Evolutionary conservation across 2,888 invertebrate species (phyloP).

Genomic region (Hololepta plana): DNA sequence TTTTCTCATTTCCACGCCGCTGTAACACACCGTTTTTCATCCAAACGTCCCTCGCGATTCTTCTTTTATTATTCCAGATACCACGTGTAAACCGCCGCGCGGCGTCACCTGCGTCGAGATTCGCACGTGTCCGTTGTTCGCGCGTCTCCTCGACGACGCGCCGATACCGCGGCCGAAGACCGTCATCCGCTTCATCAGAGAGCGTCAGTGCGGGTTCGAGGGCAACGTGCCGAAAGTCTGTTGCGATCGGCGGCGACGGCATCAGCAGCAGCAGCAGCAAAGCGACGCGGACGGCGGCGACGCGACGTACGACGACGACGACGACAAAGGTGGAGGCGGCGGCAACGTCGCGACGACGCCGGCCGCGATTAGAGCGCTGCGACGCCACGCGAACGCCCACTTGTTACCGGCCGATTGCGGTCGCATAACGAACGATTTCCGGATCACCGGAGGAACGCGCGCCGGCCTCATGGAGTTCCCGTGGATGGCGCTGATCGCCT

Average conservation of each 20-base stretch:
- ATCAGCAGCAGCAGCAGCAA: constrained; percentile 5
- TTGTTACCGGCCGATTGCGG: constrained; percentile 34
- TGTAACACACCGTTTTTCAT: too few relatives aligned
- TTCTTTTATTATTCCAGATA: constrained; percentile 9
- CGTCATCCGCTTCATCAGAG: constrained; percentile 15
- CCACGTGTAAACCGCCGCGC: constrained; percentile 12
- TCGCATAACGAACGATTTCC: constrained; percentile 27
- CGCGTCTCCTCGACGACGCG: constrained; percentile 15
- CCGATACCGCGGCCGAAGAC: constrained; percentile 16
- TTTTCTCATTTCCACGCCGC: too few relatives aligned
- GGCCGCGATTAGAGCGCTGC: too few relatives aligned
- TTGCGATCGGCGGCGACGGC: constrained; percentile 19
- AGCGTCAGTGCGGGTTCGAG: constrained; percentile 27
- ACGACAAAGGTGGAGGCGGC: constrained; percentile 29
- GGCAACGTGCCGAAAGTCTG: constrained; percentile 34
- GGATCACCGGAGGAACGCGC: constrained; percentile 40
- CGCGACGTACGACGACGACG: constrained; percentile 29
- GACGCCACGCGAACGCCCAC: not conserved
- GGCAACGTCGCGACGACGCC: constrained; percentile 42
- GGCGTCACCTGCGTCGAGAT: constrained; percentile 18
- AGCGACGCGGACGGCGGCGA: not conserved
- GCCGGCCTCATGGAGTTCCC: constrained; percentile 47
- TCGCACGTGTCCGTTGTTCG: constrained; percentile 18
- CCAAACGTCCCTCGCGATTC: too few relatives aligned
- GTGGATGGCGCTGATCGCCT: constrained; percentile 58